A percentile compares a stretch with the other conserved stretches of the same genome.
Conservation (phyloP, 2,888 invertebrate genomes). For the Drosophila rellima region DNA sequence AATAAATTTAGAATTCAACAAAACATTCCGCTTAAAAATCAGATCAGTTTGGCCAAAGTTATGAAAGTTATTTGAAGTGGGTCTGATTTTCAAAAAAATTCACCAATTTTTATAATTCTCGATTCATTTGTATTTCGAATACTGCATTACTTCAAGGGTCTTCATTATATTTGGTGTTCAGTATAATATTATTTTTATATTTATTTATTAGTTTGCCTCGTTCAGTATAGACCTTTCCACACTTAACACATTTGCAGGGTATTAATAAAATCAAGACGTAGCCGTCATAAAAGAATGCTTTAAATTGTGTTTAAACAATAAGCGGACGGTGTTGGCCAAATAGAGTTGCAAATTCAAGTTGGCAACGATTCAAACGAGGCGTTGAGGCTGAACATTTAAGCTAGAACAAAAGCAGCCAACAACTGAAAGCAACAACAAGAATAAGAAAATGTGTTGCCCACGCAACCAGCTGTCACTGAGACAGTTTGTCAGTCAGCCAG, state of each 20-base stretch:
- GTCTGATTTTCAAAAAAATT: no score
- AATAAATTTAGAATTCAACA: no score
- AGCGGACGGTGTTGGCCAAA: slow-evolving; percentile 57
- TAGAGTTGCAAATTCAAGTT: slow-evolving; percentile 61
- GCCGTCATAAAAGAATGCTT: slow-evolving; percentile 62
- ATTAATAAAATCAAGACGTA: slow-evolving; percentile 47
- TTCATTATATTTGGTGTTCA: background rate
- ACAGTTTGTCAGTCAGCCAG: slow-evolving; percentile 51
- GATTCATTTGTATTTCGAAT: no score
- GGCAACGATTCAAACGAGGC: slow-evolving; percentile 57
- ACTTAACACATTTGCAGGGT: slow-evolving; percentile 5
- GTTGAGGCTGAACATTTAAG: slow-evolving; percentile 57
- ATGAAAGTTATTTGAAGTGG: no score
- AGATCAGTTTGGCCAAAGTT: no score
- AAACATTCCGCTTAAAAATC: no score
- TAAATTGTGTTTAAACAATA: slow-evolving; percentile 49
- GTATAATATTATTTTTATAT: background rate
- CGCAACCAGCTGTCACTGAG: slow-evolving; percentile 68
- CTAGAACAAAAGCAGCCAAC: slow-evolving; percentile 66
- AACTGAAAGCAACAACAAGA: slow-evolving; percentile 12
- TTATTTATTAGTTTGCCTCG: background rate
- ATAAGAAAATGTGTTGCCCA: slow-evolving; percentile 45
- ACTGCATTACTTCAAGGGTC: no score
- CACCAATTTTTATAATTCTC: no score
- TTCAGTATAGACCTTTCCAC: background rate